Conservation (phyloP, 2,113 vertebrate species). For the Fregata magnificens region DNA sequence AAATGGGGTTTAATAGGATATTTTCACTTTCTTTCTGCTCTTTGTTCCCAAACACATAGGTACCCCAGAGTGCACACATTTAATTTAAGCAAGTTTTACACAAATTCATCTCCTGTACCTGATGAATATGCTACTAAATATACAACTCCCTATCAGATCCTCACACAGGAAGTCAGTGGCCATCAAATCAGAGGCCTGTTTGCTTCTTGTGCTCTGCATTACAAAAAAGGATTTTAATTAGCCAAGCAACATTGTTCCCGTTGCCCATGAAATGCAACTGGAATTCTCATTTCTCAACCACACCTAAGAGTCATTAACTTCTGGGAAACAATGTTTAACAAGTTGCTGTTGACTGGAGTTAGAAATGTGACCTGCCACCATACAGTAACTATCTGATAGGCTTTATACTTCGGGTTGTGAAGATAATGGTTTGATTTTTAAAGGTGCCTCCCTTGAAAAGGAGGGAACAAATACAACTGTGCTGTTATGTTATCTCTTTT, state of each 20-base stretch:
- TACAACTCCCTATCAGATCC: background rate
- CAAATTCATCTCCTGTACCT: background rate
- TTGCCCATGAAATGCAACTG: background rate
- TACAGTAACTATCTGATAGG: background rate
- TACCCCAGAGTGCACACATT: background rate
- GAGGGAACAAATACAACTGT: background rate
- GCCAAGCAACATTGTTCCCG: background rate
- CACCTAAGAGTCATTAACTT: background rate
- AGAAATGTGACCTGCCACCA: background rate
- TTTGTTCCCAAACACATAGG: constrained; percentile 3
- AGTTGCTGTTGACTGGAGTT: background rate
- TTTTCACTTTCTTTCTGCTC: constrained; percentile 40
- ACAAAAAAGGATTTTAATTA: constrained; percentile 12
- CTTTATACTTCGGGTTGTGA: background rate
- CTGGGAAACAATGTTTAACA: background rate
- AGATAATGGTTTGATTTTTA: background rate
- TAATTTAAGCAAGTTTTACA: constrained; percentile 35
- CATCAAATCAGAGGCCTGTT: background rate
- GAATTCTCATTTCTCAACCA: constrained; percentile 52
- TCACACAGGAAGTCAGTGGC: background rate
- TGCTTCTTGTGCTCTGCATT: background rate
- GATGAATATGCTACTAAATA: background rate
- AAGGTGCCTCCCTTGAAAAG: background rate
- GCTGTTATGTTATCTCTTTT: background rate
- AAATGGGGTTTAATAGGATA: constrained; percentile 46